Conservation (phyloP, 1,140 invertebrate genomes). For the Bombyx mori region ASM3026992v2 NC_085123.1:10147501-10148000, state of each 20-base stretch:
- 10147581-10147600: constrained; percentile 48
- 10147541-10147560: constrained; percentile 82
- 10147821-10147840: constrained; percentile 74
- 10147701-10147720: constrained; percentile 80
- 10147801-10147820: constrained; percentile 78
- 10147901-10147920: constrained; percentile 80
- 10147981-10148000: constrained; percentile 75
- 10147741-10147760: constrained; percentile 79
- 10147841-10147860: constrained; percentile 71
- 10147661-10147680: constrained; percentile 72
- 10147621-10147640: constrained; percentile 75
- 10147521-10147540: constrained; percentile 78
- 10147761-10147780: constrained; percentile 78
- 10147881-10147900: constrained; percentile 71
- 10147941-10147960: constrained; percentile 65
- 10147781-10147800: constrained; percentile 75
- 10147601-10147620: constrained; percentile 79
- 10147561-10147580: constrained; percentile 71
- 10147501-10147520: constrained; percentile 79
- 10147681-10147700: constrained; percentile 66
- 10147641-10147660: constrained; percentile 70
- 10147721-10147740: constrained; percentile 77
- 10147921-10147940: constrained; percentile 39
- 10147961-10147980: constrained; percentile 78
- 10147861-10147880: constrained; percentile 70